These are phyloP conservation scores for Syrista parreyssii DNA, from an alignment of 2,888 invertebrate species.

Conservation along the genomic window DNA sequence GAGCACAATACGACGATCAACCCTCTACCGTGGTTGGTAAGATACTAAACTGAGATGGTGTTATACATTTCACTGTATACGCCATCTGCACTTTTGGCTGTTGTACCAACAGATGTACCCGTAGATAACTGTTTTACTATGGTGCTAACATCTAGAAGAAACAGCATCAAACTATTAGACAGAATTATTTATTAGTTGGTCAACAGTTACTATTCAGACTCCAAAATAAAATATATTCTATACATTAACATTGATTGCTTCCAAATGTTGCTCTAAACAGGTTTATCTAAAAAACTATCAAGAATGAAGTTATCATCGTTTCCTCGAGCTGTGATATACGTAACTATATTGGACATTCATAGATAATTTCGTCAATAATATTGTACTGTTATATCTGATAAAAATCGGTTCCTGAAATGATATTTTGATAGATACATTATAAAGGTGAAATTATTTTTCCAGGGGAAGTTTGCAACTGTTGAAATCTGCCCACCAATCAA, in stretches of 20 bases:
- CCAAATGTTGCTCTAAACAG: not conserved
- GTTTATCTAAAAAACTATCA: not conserved
- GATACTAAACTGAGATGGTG: conserved; percentile 23
- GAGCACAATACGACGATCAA: not conserved
- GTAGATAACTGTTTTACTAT: not conserved
- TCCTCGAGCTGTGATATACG: not conserved
- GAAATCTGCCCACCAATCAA: not conserved
- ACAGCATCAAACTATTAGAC: not conserved
- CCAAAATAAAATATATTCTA: not conserved
- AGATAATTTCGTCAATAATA: not conserved
- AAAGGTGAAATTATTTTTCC: not conserved
- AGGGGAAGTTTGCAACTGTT: not conserved
- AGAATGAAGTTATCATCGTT: not conserved
- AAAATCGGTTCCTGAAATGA: not conserved
- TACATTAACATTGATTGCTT: not conserved
- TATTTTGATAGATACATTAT: not conserved
- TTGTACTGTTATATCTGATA: not conserved
- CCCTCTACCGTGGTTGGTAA: conserved; percentile 19
- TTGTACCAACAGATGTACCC: not conserved
- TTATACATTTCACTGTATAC: not conserved
- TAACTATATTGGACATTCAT: not conserved
- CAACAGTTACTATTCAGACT: not conserved
- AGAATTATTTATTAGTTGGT: not conserved
- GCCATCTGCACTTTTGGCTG: not conserved
- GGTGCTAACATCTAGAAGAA: not conserved